Evolutionary conservation across 2,888 invertebrate species (phyloP).

Genomic region (Euclidia mi): DNA sequence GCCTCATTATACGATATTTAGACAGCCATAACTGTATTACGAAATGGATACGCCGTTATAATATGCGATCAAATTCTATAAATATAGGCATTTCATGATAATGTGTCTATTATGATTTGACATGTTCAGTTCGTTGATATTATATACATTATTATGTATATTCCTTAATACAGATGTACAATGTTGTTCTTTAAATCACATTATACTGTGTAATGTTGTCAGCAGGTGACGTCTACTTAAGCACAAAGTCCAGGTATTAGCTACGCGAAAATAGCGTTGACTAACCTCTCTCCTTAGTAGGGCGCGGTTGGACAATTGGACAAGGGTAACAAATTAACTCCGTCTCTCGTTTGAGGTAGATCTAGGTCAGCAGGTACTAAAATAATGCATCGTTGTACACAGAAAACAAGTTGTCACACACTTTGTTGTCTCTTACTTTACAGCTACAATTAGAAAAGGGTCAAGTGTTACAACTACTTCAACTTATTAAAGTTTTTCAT

Average conservation of each 20-base stretch:
- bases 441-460: not conserved
- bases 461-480: slow-evolving; percentile 25
- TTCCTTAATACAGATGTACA: too few species aligned
- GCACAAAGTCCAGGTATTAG: slow-evolving; percentile 34
- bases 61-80: too few species aligned
- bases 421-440: slow-evolving; percentile 26
- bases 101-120: too few species aligned
- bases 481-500: slow-evolving; percentile 29
- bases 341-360: slow-evolving; percentile 41
- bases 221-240: slow-evolving; percentile 14
- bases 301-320: slow-evolving; percentile 31
- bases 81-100: too few species aligned
- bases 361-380: slow-evolving; percentile 44
- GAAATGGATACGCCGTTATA: too few species aligned
- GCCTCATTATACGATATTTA: too few species aligned
- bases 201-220: too few species aligned
- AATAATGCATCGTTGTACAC: slow-evolving; percentile 22
- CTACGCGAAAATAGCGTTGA: slow-evolving; percentile 39
- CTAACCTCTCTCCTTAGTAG: slow-evolving; percentile 25
- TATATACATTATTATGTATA: too few species aligned
- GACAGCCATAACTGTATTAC: too few species aligned
- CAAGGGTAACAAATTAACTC: slow-evolving; percentile 50
- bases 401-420: slow-evolving; percentile 15
- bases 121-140: too few species aligned
- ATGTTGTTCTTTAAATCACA: too few species aligned